These are phyloP conservation scores for Cryptocheilus praepositus DNA, from an alignment of 2,888 invertebrate species.

Conservation along the genomic window DNA sequence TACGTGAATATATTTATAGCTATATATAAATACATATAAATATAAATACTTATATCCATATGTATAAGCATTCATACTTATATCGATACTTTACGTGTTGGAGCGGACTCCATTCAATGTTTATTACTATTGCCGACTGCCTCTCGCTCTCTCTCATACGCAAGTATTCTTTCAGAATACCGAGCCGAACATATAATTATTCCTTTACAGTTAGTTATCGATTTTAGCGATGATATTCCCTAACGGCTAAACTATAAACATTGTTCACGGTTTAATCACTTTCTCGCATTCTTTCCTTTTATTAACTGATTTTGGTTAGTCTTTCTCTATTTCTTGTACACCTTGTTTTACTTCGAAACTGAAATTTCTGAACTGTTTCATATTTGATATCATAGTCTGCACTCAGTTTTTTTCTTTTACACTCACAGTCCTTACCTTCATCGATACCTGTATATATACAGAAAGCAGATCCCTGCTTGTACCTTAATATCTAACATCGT, in stretches of 20 bases:
- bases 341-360: constrained; percentile 13
- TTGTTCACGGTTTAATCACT: constrained; percentile 49
- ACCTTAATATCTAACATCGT: constrained; percentile 62
- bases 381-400: not conserved
- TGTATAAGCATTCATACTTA: constrained; percentile 14
- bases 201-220: constrained; percentile 32
- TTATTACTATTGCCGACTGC: constrained; percentile 30
- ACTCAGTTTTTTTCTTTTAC: constrained; percentile 31
- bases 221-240: constrained; percentile 40
- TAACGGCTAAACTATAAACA: constrained; percentile 63
- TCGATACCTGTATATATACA: constrained; percentile 53
- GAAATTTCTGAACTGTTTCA: not conserved
- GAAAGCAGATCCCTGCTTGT: constrained; percentile 52
- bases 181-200: constrained; percentile 32
- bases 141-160: not conserved
- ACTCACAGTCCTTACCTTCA: constrained; percentile 37
- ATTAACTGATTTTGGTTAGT: constrained; percentile 4
- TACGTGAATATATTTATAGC: no score
- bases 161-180: constrained; percentile 32
- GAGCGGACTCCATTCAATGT: not conserved
- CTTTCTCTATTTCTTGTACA: constrained; percentile 20
- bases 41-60: not conserved
- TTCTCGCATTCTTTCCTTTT: constrained; percentile 21
- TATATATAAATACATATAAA: no score
- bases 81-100: constrained; percentile 27